Base-by-base conservation (phyloP, 1,140 invertebrate genomes). In the Diabrotica undecimpunctata region DNA sequence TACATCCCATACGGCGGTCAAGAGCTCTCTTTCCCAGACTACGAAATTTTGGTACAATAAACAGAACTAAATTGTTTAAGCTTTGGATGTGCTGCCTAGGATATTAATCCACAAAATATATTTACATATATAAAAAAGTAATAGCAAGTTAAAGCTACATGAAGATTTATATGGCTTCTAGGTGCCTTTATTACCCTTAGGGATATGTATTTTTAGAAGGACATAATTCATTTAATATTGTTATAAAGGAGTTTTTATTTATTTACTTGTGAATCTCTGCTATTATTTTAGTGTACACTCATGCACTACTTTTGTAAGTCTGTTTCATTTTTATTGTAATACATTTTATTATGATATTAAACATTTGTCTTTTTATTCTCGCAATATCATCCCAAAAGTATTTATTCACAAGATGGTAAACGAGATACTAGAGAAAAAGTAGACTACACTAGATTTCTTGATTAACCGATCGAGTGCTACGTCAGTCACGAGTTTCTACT, bases 1-100 rank as follows among this genome's bases (percentile, higher is more conserved):
- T 93, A 92, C 79, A 89, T 92, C 75, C 84, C 90, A 7, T 92
- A 84, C 69, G 86, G 80, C 6, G 88, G 90, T 62, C 73, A 85
- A 70, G 88, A 92, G 77, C 61, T 93, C 25, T 82, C 85, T n/a
- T 90, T 86, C 78, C 79, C 83, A 35, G 87, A 92, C 37, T 94
- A 88, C 72, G 90, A 94, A 81, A 81, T 93, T 67, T 82, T 91
- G 54, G 81, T 88, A 66, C 68, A 70, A 65, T 70, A 70, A 67
- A 55, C 41, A 58, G 12, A 50, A 52, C 54, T 56, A 65, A 41
- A 37, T 37, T 61, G 39, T 46, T 39, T 13, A 50, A 58, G 56
- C 63, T 64, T 64, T 46, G 12, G 9, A 64, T 36, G 14, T 67
- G 66, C 66, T 67, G 66, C 66, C 66, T 67, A 64, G 62, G 62